phyloP scores from a whole-genome alignment of 1,140 invertebrate species.

The Schlechtendalia chinensis region DNA sequence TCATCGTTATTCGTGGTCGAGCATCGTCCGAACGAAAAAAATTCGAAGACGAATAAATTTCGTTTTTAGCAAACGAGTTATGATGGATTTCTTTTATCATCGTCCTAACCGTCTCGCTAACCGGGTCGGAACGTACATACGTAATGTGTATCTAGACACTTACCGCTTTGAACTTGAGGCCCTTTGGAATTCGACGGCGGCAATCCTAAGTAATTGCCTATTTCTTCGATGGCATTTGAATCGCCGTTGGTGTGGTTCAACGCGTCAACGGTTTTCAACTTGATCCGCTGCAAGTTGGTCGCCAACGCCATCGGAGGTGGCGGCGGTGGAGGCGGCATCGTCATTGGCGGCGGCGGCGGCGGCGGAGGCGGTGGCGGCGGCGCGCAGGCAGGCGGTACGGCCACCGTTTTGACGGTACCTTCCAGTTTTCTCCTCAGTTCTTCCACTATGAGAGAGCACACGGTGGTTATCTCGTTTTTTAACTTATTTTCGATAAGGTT shows the following conservation, averaged over 20 bases:
- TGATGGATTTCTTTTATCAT: too few species aligned
- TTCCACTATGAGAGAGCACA: constrained; percentile 52
- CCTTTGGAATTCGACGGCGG: constrained; percentile 56
- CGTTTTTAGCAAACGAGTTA: too few species aligned
- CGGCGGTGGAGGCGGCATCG: constrained; percentile 56
- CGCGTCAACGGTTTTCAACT: constrained; percentile 27
- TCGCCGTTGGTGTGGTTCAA: constrained; percentile 47
- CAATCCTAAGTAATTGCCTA: constrained; percentile 64
- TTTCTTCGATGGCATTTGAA: constrained; percentile 59
- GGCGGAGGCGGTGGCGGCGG: constrained; percentile 56
- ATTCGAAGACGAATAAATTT: too few species aligned
- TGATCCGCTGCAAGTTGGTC: constrained; percentile 47
- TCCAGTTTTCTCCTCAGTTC: constrained; percentile 56
- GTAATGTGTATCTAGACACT: neutral
- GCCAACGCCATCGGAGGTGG: constrained; percentile 53
- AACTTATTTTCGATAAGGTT: too few species aligned
- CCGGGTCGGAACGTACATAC: too few species aligned
- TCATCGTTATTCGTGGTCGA: neutral
- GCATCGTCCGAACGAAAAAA: too few species aligned
- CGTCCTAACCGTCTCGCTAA: too few species aligned
- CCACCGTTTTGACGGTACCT: constrained; percentile 18
- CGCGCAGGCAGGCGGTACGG: constrained; percentile 51
- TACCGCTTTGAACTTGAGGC: constrained; percentile 56
- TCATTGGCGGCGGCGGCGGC: constrained; percentile 57
- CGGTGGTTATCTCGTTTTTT: too few species aligned